These are phyloP conservation scores for Gobionotothen gibberifrons DNA, from an alignment of 2,797 vertebrate species.

Conservation along the genomic window DNA sequence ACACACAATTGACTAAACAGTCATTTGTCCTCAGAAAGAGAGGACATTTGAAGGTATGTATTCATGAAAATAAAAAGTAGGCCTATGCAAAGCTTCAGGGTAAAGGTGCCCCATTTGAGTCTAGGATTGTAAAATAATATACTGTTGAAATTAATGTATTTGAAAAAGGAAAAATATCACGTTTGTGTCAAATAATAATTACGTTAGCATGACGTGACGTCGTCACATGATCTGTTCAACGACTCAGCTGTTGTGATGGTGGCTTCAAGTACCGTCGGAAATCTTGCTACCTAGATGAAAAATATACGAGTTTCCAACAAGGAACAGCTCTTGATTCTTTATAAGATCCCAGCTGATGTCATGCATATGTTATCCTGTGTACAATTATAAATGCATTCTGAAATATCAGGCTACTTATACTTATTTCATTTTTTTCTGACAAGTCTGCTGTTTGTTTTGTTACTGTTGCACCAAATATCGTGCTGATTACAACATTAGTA, in stretches of 20 bases:
- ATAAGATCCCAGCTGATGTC: fast-evolving
- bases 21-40: background rate
- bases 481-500: background rate
- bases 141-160: too few relatives aligned
- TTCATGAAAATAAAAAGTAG: background rate
- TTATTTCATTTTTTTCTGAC: background rate
- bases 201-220: conserved; percentile 53
- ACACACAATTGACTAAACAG: too few relatives aligned
- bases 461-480: background rate
- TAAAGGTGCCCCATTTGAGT: too few relatives aligned
- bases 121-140: too few relatives aligned
- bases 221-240: conserved; percentile 66
- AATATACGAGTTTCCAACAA: background rate
- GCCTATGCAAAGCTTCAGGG: too few relatives aligned
- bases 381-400: background rate
- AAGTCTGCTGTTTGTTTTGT: background rate
- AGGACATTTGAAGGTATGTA: fast-evolving
- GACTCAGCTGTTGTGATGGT: conserved; percentile 74
- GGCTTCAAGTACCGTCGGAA: conserved; percentile 19
- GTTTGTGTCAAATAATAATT: conserved; percentile 10
- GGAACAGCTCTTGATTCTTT: background rate
- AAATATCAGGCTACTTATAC: background rate
- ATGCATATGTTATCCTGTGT: background rate
- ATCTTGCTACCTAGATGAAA: background rate
- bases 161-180: too few relatives aligned